phyloP scores from a whole-genome alignment of 2,113 vertebrate genomes.

The Cinclus mexicanus region DNA sequence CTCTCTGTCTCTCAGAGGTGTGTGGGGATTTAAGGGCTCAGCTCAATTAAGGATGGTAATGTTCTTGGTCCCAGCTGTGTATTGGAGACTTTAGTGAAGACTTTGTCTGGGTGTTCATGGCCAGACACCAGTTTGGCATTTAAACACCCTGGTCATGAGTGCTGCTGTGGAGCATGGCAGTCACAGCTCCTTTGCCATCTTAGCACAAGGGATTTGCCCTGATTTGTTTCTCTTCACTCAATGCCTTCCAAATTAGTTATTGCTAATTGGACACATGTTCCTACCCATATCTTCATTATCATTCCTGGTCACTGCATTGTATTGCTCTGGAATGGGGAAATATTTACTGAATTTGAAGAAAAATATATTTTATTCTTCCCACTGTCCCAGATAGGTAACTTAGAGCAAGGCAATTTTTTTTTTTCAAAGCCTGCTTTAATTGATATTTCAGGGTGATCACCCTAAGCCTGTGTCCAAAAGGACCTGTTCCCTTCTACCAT shows the following conservation, averaged over 20 bases:
- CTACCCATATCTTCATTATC: not conserved
- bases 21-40: not conserved
- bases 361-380: not conserved
- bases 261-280: not conserved
- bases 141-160: not conserved
- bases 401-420: not conserved
- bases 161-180: not conserved
- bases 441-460: not conserved
- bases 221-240: not conserved
- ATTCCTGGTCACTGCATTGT: not conserved
- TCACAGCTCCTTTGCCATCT: not conserved
- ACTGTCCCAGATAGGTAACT: not conserved
- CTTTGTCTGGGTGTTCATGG: not conserved
- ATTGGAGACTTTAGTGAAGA: not conserved
- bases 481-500: not conserved
- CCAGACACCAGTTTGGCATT: not conserved
- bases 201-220: not conserved
- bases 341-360: not conserved
- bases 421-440: not conserved
- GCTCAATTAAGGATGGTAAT: not conserved
- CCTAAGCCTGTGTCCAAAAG: not conserved
- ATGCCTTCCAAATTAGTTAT: not conserved
- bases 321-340: not conserved
- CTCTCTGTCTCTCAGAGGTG: not conserved
- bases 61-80: not conserved